Conservation (phyloP, 2,888 invertebrate species). For the Leistus spinibarbis region DNA sequence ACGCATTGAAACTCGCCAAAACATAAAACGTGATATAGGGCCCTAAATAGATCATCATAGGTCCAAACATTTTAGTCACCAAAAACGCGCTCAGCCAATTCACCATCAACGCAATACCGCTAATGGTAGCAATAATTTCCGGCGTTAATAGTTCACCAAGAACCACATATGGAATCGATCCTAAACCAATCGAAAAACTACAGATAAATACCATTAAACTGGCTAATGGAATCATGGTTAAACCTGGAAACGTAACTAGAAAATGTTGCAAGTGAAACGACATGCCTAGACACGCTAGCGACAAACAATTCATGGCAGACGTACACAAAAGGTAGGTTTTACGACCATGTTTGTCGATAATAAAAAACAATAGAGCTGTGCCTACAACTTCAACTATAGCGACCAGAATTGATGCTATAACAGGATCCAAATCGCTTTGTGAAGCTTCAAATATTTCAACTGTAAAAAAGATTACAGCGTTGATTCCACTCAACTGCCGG, state of each 20-base stretch:
- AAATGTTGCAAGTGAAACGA: background rate
- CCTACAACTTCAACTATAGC: constrained; percentile 79
- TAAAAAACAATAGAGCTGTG: constrained; percentile 69
- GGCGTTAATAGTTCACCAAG: constrained; percentile 52
- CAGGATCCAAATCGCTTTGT: constrained; percentile 69
- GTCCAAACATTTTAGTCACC: constrained; percentile 53
- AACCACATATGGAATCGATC: constrained; percentile 54
- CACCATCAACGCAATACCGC: constrained; percentile 50
- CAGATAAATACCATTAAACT: constrained; percentile 51
- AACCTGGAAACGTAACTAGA: constrained; percentile 36
- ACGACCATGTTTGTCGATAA: constrained; percentile 82
- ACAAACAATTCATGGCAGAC: constrained; percentile 53
- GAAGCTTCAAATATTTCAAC: constrained; percentile 76
- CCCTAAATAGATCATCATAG: constrained; percentile 49
- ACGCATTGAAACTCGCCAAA: constrained; percentile 49
- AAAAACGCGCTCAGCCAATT: constrained; percentile 53
- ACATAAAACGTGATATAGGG: constrained; percentile 53
- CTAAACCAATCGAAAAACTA: constrained; percentile 51
- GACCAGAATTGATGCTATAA: constrained; percentile 76
- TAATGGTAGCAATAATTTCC: constrained; percentile 53
- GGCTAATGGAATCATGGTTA: constrained; percentile 48
- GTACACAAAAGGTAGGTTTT: constrained; percentile 79
- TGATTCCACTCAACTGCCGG: constrained; percentile 84
- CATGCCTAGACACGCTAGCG: background rate
- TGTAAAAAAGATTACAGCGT: constrained; percentile 84